A percentile compares a stretch with the other conserved stretches of the same genome.
Evolutionary conservation across 2,113 vertebrate genomes (phyloP).

Genomic region (Zosterops hypoxanthus): DNA sequence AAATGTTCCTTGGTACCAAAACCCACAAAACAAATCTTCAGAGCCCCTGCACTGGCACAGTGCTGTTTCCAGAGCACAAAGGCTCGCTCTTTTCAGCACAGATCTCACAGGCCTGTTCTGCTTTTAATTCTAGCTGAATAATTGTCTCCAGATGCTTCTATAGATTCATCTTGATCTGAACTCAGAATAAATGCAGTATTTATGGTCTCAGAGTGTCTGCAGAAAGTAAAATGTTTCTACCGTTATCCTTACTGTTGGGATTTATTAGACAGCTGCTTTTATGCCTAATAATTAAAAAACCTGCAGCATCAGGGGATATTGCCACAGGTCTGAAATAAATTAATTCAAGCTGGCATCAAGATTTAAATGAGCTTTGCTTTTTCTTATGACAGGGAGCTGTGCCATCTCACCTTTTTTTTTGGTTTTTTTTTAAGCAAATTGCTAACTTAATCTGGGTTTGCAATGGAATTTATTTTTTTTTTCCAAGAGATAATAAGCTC

Average conservation of each 20-base stretch:
- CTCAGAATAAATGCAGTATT: neutral
- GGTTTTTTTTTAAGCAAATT: neutral
- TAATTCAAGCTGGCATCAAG: neutral
- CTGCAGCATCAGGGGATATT: neutral
- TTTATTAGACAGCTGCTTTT: constrained; percentile 41
- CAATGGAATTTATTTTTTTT: neutral
- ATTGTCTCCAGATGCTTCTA: constrained; percentile 26
- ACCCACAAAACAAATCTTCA: neutral
- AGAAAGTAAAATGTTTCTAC: neutral
- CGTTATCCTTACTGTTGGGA: neutral
- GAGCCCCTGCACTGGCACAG: neutral
- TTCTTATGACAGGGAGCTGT: neutral
- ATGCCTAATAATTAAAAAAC: constrained; percentile 38
- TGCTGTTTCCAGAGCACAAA: neutral
- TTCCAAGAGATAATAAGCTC: neutral
- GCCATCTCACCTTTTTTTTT: neutral
- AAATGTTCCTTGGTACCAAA: neutral
- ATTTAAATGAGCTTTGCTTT: neutral
- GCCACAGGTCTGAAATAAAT: neutral
- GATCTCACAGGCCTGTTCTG: neutral
- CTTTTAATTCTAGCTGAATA: constrained; percentile 10
- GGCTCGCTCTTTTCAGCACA: neutral
- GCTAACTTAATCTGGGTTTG: neutral
- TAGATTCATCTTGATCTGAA: neutral
- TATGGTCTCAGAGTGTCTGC: neutral